phyloP scores from a whole-genome alignment of 2,113 vertebrate genomes.

The Lutjanus erythropterus region DNA sequence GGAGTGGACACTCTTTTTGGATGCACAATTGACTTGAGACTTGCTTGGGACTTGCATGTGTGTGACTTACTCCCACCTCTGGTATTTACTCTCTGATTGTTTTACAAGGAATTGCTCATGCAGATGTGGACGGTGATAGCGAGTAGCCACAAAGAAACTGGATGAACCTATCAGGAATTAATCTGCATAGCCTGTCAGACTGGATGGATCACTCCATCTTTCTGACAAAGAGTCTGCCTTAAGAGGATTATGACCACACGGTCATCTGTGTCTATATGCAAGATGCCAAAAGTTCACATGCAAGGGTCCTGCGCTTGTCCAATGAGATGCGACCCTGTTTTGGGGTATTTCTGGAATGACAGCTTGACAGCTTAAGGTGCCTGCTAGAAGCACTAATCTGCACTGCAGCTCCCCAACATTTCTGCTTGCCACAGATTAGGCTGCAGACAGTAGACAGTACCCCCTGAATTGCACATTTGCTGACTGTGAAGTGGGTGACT shows the following conservation, averaged over 20 bases:
- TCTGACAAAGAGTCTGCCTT: slow-evolving; percentile 67
- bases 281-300: slow-evolving; percentile 60
- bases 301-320: slow-evolving; percentile 26
- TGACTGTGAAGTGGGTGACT: slow-evolving; percentile 16
- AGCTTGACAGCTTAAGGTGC: slow-evolving; percentile 57
- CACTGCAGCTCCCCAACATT: slow-evolving; percentile 47
- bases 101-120: slow-evolving; percentile 25
- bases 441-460: slow-evolving; percentile 22
- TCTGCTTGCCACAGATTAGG: slow-evolving; percentile 69
- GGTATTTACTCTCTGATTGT: slow-evolving; percentile 14
- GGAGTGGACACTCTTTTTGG: too few species aligned
- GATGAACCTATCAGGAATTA: slow-evolving; percentile 57
- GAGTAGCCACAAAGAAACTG: slow-evolving; percentile 33
- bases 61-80: too few species aligned
- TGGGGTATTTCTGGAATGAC: slow-evolving; percentile 59
- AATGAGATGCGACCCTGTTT: slow-evolving; percentile 33
- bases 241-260: slow-evolving; percentile 75
- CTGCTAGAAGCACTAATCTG: slow-evolving; percentile 55
- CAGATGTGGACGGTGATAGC: slow-evolving; percentile 38
- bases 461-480: slow-evolving; percentile 38
- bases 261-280: slow-evolving; percentile 61
- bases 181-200: slow-evolving; percentile 68
- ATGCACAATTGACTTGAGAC: too few species aligned
- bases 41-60: too few species aligned
- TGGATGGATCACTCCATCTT: slow-evolving; percentile 62